Evolutionary conservation across 2,797 vertebrate species (phyloP).

Genomic region (Gila robusta): DNA sequence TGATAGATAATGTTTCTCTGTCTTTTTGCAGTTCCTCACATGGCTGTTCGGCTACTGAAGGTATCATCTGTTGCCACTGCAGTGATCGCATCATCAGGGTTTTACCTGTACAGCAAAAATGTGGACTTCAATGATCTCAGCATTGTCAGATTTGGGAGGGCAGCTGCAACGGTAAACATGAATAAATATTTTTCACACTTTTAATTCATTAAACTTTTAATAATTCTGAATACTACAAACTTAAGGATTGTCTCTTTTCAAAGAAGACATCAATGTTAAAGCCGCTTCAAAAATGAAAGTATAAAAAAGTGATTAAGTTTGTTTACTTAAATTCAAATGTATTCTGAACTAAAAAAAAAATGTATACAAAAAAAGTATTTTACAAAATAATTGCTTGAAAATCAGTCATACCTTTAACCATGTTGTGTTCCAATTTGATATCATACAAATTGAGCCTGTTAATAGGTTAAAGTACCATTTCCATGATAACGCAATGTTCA

Average conservation of each 20-base stretch:
- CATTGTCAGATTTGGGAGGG: constrained; percentile 89
- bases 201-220: not conserved
- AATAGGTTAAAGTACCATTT: not conserved
- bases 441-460: not conserved
- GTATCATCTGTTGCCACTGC: constrained; percentile 82
- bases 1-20: not conserved
- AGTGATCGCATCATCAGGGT: constrained; percentile 83
- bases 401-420: not conserved
- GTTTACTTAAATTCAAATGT: not conserved
- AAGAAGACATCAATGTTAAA: not conserved
- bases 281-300: not conserved
- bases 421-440: not conserved
- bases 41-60: constrained; percentile 85
- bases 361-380: not conserved
- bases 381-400: not conserved
- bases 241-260: not conserved
- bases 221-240: not conserved
- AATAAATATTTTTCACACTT: not conserved
- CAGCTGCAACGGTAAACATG: constrained; percentile 84
- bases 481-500: not conserved
- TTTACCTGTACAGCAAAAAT: constrained; percentile 83
- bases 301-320: not conserved
- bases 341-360: not conserved
- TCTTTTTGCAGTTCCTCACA: constrained; percentile 69
- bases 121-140: constrained; percentile 91